These are phyloP conservation scores for Melinaea marsaeus DNA, from an alignment of 2,888 invertebrate genomes.

Conservation along the genomic window DNA sequence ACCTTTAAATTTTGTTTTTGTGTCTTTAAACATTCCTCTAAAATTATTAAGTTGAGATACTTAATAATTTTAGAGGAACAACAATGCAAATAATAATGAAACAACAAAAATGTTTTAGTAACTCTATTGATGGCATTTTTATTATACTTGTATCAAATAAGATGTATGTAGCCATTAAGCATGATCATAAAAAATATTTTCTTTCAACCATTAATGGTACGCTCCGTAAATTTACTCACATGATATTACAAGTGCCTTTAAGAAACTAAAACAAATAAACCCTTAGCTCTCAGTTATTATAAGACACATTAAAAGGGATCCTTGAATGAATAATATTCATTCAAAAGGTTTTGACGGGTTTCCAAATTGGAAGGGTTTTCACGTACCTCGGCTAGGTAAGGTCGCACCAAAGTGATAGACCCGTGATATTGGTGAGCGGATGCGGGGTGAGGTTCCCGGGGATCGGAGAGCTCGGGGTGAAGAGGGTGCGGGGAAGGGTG, in stretches of 20 bases:
- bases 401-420: conserved; percentile 69
- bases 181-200: conserved; percentile 1
- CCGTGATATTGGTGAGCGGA: conserved; percentile 65
- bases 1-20: too few relatives aligned
- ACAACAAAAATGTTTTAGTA: too few relatives aligned
- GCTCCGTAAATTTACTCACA: conserved; percentile 7
- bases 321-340: conserved; percentile 25
- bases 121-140: too few relatives aligned
- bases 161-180: background rate
- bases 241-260: conserved; percentile 5
- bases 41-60: too few relatives aligned
- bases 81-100: too few relatives aligned
- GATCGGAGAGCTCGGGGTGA: conserved; percentile 41
- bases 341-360: conserved; percentile 27
- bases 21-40: too few relatives aligned
- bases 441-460: conserved; percentile 59
- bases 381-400: conserved; percentile 48
- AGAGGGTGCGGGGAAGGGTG: conserved; percentile 41
- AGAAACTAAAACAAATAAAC: conserved; percentile 1
- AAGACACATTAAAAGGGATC: conserved; percentile 19
- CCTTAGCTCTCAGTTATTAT: conserved; percentile 6
- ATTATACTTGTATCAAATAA: too few relatives aligned
- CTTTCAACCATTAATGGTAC: background rate
- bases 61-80: too few relatives aligned
- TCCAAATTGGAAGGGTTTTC: conserved; percentile 37